These are phyloP conservation scores for Tenrec ecaudatus DNA, from an alignment of 2,113 vertebrate species.

Conservation along the genomic window DNA sequence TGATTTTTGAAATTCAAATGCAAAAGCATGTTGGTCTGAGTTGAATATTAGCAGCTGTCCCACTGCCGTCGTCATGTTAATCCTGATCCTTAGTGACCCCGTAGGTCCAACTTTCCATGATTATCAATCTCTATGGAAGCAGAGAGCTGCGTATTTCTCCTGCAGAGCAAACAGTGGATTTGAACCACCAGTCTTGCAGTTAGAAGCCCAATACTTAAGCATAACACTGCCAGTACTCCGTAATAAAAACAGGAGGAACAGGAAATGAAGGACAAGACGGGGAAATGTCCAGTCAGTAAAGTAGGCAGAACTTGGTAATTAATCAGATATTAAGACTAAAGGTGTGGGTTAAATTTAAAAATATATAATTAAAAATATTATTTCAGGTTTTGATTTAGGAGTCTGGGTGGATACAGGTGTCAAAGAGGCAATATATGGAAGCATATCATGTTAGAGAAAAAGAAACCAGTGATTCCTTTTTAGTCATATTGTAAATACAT, in stretches of 20 bases:
- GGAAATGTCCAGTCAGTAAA: background rate
- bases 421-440: background rate
- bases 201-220: no score
- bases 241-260: no score
- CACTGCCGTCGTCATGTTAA: no score
- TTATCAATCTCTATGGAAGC: no score
- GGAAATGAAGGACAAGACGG: background rate
- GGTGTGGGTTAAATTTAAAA: background rate
- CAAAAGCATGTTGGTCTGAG: slow-evolving; percentile 15
- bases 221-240: no score
- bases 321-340: background rate
- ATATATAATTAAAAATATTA: background rate
- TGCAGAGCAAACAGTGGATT: no score
- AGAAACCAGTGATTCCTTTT: background rate
- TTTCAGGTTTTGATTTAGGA: background rate
- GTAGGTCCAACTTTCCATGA: no score
- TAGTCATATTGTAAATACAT: background rate
- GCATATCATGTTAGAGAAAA: background rate
- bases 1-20: slow-evolving; percentile 7
- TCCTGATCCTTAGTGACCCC: no score
- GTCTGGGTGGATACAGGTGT: background rate
- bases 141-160: no score
- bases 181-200: no score
- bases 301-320: background rate
- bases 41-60: background rate